Base-by-base conservation (phyloP, 2,797 vertebrate genomes). In the Siniperca scherzeri region DNA sequence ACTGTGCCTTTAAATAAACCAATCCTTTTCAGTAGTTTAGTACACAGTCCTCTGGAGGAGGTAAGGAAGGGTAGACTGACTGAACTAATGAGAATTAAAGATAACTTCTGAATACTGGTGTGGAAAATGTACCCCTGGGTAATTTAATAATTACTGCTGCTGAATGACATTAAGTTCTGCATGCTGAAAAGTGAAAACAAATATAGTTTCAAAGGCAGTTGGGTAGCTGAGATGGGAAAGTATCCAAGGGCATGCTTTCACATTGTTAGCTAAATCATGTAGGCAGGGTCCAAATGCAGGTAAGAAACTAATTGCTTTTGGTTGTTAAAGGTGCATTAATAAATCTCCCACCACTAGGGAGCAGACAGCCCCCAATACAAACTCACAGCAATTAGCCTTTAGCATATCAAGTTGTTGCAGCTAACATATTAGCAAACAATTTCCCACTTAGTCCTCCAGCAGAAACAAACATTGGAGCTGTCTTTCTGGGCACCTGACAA, bases 221-320 rank as follows among this genome's bases (percentile, higher is more conserved):
- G 22, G 2, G 53, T 19, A 3, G 42, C 22, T 75, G 40, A 40
- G 42, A 84, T 36, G 22, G 36, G 13, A 61, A 64, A 19, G 48
- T 61, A 72, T 74, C 33, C 38, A 50, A 69, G 30, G 8, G 4
- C 10, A n/a, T 46, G 27, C 53, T 25, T 76, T 81, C 7, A 71
- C 50, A 42, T 50, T 50, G 36, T 76, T 48, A 6, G n/a, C 6
- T 62, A 56, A 70, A 57, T 69, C 4, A 44, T 53, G 50, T 22
- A 42, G 40, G 16, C 62, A 70, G 42, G 4, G 33, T 62, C 48
- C 60, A 70, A 16, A 52, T 65, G 17, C 27, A 60, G n/a, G 42
- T 56, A 19, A 56, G 59, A 64, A 84, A 68, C 38, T 77, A 70
- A 64, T 66, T 67, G 67, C 8, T 38, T 75, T 59, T 75, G 33